A percentile compares a stretch with the other conserved stretches of the same genome.
phyloP scores from a whole-genome alignment of 2,113 vertebrate species.

The Protobothrops flavoviridis region DNA sequence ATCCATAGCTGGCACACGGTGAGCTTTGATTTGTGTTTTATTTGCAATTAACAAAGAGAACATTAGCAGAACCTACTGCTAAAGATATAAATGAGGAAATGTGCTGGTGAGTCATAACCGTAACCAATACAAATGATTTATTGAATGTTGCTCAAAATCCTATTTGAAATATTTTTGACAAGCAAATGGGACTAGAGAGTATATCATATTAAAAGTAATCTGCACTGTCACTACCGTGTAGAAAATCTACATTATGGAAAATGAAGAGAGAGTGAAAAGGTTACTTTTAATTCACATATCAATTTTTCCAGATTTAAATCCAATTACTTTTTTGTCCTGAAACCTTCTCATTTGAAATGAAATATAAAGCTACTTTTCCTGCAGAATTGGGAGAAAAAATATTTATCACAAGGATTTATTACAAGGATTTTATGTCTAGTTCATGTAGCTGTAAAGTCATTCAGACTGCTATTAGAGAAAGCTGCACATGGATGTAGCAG shows the following conservation, averaged over 20 bases:
- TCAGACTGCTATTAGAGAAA: neutral
- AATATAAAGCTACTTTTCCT: neutral
- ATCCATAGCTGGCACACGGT: neutral
- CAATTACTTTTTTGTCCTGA: neutral
- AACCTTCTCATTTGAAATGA: neutral
- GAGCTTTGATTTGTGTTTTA: neutral
- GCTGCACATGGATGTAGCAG: neutral
- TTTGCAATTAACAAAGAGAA: neutral
- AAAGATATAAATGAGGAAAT: neutral
- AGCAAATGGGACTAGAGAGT: neutral
- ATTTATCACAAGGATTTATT: neutral
- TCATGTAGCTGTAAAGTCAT: neutral
- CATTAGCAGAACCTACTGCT: neutral
- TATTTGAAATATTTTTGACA: neutral
- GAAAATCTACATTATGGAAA: rapidly evolving
- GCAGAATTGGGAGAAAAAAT: neutral
- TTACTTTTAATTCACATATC: neutral
- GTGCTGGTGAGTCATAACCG: neutral
- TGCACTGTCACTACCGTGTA: neutral
- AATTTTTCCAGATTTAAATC: neutral
- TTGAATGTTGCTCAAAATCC: neutral
- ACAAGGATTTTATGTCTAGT: neutral
- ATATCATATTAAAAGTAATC: neutral
- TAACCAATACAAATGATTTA: neutral
- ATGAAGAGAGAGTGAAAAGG: rapidly evolving